phyloP scores from a whole-genome alignment of 2,888 invertebrate species.

The Tachina fera region DNA sequence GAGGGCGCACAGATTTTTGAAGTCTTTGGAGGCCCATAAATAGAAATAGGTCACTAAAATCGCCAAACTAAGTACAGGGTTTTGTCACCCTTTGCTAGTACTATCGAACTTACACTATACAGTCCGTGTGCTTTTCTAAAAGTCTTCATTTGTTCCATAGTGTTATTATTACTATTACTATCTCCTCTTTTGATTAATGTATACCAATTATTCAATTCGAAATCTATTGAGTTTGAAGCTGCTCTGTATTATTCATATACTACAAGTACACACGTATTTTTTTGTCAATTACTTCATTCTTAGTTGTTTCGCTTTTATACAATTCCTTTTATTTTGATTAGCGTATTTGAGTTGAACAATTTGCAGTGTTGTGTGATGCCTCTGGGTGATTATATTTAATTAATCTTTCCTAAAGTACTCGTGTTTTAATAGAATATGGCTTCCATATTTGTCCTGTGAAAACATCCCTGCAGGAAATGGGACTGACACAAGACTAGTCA shows the following conservation, averaged over 20 bases:
- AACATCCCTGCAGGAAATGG: slow-evolving; percentile 6
- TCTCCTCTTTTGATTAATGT: not conserved
- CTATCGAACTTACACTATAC: too few species aligned
- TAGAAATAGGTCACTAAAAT: too few species aligned
- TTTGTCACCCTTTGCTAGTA: too few species aligned
- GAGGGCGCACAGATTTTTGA: too few species aligned
- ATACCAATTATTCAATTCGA: not conserved
- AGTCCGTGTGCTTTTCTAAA: too few species aligned
- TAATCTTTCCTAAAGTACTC: slow-evolving; percentile 40
- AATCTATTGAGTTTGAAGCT: not conserved
- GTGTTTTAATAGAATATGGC: slow-evolving; percentile 40
- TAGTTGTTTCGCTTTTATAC: not conserved
- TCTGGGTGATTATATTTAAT: slow-evolving; percentile 51
- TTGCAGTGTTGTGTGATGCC: slow-evolving; percentile 39
- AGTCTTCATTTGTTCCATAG: too few species aligned
- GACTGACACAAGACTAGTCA: too few species aligned
- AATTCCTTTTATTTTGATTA: not conserved
- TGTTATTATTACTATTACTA: not conserved
- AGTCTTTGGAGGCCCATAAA: too few species aligned
- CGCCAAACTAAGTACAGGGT: too few species aligned
- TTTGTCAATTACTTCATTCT: not conserved
- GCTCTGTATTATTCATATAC: not conserved
- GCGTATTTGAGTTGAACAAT: not conserved
- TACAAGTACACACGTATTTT: too few species aligned
- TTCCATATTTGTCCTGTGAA: not conserved